phyloP scores from a whole-genome alignment of 1,140 invertebrate species.

The Homalodisca vitripennis region DNA sequence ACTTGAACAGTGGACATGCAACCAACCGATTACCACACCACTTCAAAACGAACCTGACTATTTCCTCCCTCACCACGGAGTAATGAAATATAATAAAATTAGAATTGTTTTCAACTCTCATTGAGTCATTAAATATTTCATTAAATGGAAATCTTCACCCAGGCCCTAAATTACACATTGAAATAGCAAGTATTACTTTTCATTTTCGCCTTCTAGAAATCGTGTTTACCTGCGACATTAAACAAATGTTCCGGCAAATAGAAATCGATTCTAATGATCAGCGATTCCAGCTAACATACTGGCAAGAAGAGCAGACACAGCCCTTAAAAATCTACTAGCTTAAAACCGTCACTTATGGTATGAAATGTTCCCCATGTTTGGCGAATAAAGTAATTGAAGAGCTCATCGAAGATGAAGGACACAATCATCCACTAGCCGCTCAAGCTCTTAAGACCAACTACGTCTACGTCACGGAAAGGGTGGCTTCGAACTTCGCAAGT shows the following conservation, averaged over 20 bases:
- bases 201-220: neutral
- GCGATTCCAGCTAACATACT: neutral
- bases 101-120: neutral
- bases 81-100: neutral
- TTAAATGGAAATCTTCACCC: neutral
- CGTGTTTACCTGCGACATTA: neutral
- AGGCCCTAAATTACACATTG: neutral
- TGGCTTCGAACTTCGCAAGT: conserved; percentile 1
- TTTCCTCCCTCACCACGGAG: neutral
- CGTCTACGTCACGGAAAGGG: neutral
- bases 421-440: neutral
- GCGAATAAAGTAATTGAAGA: neutral
- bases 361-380: neutral
- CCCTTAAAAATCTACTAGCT: neutral
- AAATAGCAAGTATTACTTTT: neutral
- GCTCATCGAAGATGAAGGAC: neutral
- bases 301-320: neutral
- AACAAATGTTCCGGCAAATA: neutral
- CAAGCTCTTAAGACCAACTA: neutral
- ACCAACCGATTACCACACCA: no score
- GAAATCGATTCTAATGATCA: neutral
- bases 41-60: no score
- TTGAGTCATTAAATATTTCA: neutral
- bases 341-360: neutral
- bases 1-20: no score